Base-by-base conservation (phyloP, 2,888 invertebrate genomes). In the Euplagia quadripunctaria region DNA sequence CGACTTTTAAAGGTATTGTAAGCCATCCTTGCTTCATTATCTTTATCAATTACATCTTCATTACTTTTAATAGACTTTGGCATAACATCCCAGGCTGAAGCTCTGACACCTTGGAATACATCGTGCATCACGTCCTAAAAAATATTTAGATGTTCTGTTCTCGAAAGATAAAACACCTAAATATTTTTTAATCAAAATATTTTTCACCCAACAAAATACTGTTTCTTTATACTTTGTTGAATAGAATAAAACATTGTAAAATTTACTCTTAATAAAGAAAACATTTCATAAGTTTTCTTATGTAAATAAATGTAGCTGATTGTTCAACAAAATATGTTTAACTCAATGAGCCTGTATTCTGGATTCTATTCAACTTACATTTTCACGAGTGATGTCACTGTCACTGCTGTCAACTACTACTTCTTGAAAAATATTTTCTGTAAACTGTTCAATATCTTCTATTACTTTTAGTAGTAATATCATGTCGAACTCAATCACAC, bases 131-230 rank as follows among this genome's bases (percentile, higher is more conserved):
- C 42, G 12, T 65, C 69, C 76, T 78, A 75, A 66, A 76, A 74
- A 75, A 72, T 71, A 82, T 76, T 42, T 65, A 79, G 42, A 72
- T 75, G 31, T 67, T 51, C 61, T 64, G n/a, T 64, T 64, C 64
- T 64, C 73, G 64, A 52, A 55, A 4, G 70, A 20, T 14, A 68
- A 63, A 55, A 68, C 73, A 8, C 69, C 73, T 58, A 41, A 64
- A 64, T 64, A 42, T 64, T 42, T 64, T 64, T 64, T 4, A 17
- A 31, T 41, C 0, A 42, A 64, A 64, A 64, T 42, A 42, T 64
- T 52, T 52, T 42, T 46, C 2, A 31, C 31, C 31, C 31, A 31
- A 1, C 2, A 31, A 31, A 31, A 46, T 46, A 46, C 43, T 46
- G 17, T 55, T 9, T 17, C n/a, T 58, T 20, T 58, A 58, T n/a